A percentile compares a stretch with the other conserved stretches of the same genome.
These are phyloP conservation scores for Pyrgus malvae DNA, from an alignment of 2,888 invertebrate genomes.

Conservation along the genomic window DNA sequence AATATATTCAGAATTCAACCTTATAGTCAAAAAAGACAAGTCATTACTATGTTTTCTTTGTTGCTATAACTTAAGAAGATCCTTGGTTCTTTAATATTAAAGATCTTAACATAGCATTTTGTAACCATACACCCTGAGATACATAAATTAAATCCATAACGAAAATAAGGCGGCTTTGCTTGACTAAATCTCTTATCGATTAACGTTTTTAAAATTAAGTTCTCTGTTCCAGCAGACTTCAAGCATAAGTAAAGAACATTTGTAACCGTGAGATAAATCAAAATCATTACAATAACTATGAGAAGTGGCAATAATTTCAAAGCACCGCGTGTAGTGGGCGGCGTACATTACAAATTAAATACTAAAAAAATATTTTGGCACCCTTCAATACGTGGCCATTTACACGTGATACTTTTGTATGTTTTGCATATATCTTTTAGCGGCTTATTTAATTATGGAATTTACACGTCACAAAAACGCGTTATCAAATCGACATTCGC, in stretches of 20 bases:
- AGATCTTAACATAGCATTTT: no score
- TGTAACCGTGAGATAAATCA: background rate
- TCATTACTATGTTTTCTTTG: no score
- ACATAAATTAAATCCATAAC: background rate
- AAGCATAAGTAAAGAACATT: constrained; percentile 26
- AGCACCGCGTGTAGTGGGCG: constrained; percentile 1
- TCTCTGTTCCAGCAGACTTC: background rate
- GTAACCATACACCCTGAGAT: background rate
- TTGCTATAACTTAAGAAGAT: no score
- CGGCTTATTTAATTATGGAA: no score
- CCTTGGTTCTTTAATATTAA: no score
- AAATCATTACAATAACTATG: constrained; percentile 1
- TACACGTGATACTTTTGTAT: background rate
- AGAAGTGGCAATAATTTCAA: background rate
- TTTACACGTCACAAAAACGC: no score
- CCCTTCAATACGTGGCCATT: constrained; percentile 1
- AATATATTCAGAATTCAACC: no score
- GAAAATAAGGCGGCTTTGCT: constrained; percentile 8
- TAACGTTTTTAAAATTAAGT: background rate
- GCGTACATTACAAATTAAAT: constrained; percentile 8
- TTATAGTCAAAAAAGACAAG: no score
- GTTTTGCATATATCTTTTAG: background rate
- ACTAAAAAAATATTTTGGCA: constrained; percentile 22
- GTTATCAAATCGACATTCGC: no score
- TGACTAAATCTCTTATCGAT: background rate